These are phyloP conservation scores for Rugalucina vietnamica DNA, from an alignment of 2,888 invertebrate species.

Conservation along the genomic window DNA sequence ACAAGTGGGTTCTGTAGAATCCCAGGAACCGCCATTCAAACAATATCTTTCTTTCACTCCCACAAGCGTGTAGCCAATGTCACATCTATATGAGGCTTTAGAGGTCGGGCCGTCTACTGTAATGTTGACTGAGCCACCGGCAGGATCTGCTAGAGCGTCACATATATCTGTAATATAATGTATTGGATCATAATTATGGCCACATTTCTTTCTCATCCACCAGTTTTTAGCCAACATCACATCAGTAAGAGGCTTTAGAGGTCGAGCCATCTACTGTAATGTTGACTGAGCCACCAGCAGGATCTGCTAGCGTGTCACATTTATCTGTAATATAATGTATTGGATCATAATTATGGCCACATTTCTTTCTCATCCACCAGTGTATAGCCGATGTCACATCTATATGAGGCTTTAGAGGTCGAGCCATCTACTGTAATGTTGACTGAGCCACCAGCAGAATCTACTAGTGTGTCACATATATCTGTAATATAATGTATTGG, in stretches of 20 bases:
- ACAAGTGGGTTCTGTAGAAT: not conserved
- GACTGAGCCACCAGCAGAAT: not conserved
- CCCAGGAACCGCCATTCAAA: slow-evolving; percentile 17
- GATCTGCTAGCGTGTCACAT: slow-evolving; percentile 1
- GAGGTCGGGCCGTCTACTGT: not conserved
- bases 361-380: not conserved
- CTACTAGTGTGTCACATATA: not conserved
- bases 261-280: not conserved
- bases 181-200: too few species aligned
- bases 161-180: slow-evolving; percentile 13
- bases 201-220: not conserved
- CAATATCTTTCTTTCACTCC: slow-evolving; percentile 2
- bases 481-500: too few species aligned
- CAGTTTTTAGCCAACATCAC: not conserved
- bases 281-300: not conserved
- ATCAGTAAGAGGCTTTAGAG: not conserved
- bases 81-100: slow-evolving; percentile 8
- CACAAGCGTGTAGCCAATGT: not conserved
- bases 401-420: slow-evolving; percentile 3
- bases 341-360: too few species aligned
- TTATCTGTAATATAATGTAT: too few species aligned
- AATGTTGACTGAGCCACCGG: not conserved
- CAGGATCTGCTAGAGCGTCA: slow-evolving; percentile 4
- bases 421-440: not conserved
- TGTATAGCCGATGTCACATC: not conserved